A percentile compares a stretch with the other conserved stretches of the same genome.
phyloP scores from a whole-genome alignment of 2,113 vertebrate species.

The Globicephala melas region DNA sequence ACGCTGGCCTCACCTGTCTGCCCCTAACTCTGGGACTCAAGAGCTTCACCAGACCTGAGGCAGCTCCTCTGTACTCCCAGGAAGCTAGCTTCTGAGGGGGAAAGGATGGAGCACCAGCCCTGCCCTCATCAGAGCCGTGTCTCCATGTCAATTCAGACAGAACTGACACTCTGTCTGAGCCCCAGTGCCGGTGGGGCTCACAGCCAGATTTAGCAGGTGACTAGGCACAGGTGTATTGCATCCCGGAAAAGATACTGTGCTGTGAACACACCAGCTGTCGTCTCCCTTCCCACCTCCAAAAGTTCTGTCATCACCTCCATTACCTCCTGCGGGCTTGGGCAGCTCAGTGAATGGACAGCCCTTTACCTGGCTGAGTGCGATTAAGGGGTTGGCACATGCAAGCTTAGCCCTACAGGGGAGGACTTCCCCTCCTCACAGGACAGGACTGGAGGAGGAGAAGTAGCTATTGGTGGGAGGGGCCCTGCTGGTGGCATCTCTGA shows the following conservation, averaged over 20 bases:
- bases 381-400: background rate
- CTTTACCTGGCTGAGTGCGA: background rate
- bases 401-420: background rate
- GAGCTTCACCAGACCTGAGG: background rate
- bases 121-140: background rate
- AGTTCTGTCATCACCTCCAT: background rate
- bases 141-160: fast-evolving
- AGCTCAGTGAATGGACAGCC: background rate
- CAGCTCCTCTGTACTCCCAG: too few species aligned
- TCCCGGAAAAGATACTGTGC: background rate
- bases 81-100: background rate
- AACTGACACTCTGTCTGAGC: too few species aligned
- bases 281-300: background rate
- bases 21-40: background rate
- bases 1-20: background rate
- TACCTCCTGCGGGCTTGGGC: background rate
- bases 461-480: fast-evolving
- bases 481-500: background rate
- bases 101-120: background rate
- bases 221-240: too few species aligned
- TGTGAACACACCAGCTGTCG: too few species aligned
- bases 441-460: too few species aligned
- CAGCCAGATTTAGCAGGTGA: background rate
- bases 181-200: background rate
- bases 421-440: background rate